A percentile compares a stretch with the other conserved stretches of the same genome.
These are phyloP conservation scores for Bufo bufo DNA, from an alignment of 2,113 vertebrate species.

Conservation along the genomic window DNA sequence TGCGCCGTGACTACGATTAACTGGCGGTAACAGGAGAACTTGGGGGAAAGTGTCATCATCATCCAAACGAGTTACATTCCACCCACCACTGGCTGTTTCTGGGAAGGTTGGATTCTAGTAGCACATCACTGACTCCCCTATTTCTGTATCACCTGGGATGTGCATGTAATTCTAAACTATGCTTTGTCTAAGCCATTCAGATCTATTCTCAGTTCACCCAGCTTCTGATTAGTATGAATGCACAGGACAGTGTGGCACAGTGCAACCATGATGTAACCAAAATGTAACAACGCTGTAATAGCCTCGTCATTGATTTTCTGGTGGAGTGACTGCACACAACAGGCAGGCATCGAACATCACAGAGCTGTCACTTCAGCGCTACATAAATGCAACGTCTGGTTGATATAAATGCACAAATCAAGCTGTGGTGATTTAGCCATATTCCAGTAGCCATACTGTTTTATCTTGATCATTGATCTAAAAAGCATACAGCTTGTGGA, in stretches of 20 bases:
- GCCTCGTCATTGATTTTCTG: neutral
- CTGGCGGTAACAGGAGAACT: neutral
- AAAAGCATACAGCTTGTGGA: constrained; percentile 8
- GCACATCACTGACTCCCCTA: constrained; percentile 15
- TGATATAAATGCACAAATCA: neutral
- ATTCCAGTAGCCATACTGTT: constrained; percentile 20
- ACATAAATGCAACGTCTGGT: neutral
- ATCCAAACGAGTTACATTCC: constrained; percentile 42
- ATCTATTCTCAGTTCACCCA: neutral
- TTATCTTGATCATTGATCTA: neutral
- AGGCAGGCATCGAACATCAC: no score
- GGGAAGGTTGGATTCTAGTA: constrained; percentile 27
- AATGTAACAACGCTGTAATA: neutral
- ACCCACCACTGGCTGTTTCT: constrained; percentile 16
- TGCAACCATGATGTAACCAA: neutral
- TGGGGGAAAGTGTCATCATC: neutral
- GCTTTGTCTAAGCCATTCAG: constrained; percentile 9
- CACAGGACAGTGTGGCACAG: neutral
- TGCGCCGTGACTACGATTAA: constrained; percentile 27
- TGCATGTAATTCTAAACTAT: constrained; percentile 40
- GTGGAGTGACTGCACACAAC: neutral
- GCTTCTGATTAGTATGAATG: constrained; percentile 20
- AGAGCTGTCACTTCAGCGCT: neutral
- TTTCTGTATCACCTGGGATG: constrained; percentile 23
- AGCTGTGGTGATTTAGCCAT: constrained; percentile 7